Evolutionary conservation across 2,797 vertebrate genomes (phyloP).

Genomic region (Cichlasoma orientale): DNA sequence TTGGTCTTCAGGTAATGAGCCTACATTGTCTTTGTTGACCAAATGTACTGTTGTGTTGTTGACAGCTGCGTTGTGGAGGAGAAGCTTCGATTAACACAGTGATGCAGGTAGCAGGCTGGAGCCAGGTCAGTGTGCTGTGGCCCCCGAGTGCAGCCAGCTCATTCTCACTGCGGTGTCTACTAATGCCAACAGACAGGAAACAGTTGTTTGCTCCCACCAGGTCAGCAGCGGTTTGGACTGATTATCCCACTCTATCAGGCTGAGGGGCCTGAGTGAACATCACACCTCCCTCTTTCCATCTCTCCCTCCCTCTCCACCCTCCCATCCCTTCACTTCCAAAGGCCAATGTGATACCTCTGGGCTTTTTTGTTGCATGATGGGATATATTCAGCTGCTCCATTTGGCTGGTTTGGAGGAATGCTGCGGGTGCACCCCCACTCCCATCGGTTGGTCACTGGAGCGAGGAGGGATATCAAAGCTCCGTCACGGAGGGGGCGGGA

Average conservation of each 20-base stretch:
- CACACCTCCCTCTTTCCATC: conserved; percentile 22
- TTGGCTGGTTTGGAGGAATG: conserved; percentile 88
- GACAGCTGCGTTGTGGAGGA: conserved; percentile 7
- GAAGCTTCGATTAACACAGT: background rate
- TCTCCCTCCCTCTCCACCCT: background rate
- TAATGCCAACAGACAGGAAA: conserved; percentile 84
- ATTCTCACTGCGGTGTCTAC: conserved; percentile 59
- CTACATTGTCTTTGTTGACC: background rate
- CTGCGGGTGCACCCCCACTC: conserved; percentile 74
- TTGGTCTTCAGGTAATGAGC: background rate
- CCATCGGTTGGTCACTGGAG: conserved; percentile 84
- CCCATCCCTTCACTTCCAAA: conserved; percentile 50
- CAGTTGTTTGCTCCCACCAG: conserved; percentile 76
- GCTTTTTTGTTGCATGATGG: conserved; percentile 79
- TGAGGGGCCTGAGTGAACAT: conserved; percentile 47
- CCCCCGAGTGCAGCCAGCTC: conserved; percentile 69
- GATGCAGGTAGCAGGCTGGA: conserved; percentile 19
- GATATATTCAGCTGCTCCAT: conserved; percentile 81
- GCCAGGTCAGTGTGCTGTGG: conserved; percentile 47
- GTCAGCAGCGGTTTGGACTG: conserved; percentile 77
- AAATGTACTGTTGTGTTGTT: background rate
- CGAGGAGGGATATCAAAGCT: conserved; percentile 84
- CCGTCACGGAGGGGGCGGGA: conserved; percentile 69
- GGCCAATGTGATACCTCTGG: conserved; percentile 67
- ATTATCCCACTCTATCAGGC: conserved; percentile 62